A percentile compares a stretch with the other conserved stretches of the same genome.
Conservation (phyloP, 2,888 invertebrate species). For the Platycheirus rosarum region DNA sequence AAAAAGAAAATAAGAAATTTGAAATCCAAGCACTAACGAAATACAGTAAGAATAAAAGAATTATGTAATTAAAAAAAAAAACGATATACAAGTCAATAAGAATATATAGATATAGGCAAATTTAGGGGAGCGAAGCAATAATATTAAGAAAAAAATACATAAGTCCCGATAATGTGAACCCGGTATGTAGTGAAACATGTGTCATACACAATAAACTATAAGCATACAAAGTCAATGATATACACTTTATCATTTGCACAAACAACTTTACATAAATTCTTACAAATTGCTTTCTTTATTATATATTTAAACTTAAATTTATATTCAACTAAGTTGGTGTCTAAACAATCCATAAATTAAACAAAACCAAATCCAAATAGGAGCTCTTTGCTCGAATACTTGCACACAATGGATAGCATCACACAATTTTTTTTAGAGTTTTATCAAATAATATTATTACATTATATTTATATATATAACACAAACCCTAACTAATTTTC, state of each 20-base stretch:
- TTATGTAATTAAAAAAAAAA: constrained; percentile 46
- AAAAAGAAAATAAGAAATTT: constrained; percentile 40
- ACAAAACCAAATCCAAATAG: not conserved
- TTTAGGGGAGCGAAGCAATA: constrained; percentile 70
- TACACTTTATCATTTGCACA: constrained; percentile 47
- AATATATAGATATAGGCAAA: constrained; percentile 68
- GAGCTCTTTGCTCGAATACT: constrained; percentile 1
- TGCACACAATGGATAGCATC: constrained; percentile 25
- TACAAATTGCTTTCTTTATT: constrained; percentile 42
- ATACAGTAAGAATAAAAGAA: constrained; percentile 66
- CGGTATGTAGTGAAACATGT: constrained; percentile 67
- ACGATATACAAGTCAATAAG: constrained; percentile 64
- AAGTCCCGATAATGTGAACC: constrained; percentile 66
- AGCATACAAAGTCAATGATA: constrained; percentile 42
- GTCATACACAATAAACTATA: constrained; percentile 69
- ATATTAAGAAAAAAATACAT: constrained; percentile 55
- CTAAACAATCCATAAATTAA: constrained; percentile 6
- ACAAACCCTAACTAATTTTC: constrained; percentile 24
- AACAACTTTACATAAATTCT: constrained; percentile 28
- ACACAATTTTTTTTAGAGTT: constrained; percentile 26
- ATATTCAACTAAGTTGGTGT: constrained; percentile 36
- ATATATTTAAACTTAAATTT: constrained; percentile 20
- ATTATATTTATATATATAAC: constrained; percentile 30
- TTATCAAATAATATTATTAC: constrained; percentile 24
- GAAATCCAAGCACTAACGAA: constrained; percentile 68